Base-by-base conservation (phyloP, 2,888 invertebrate genomes). In the Microchrysa polita region DNA sequence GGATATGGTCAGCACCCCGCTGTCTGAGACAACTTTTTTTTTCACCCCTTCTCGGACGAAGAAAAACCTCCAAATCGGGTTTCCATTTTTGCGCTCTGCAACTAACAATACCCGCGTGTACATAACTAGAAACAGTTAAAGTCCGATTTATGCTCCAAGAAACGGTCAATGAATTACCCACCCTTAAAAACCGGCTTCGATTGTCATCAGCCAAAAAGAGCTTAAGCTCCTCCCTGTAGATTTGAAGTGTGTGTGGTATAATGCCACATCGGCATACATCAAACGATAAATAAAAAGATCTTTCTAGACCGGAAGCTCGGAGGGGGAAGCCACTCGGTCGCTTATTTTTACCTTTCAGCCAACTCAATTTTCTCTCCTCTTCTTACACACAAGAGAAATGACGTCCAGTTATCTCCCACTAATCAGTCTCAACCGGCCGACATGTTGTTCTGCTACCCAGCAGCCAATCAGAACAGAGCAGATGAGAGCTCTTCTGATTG, bases 41-140 rank as follows among this genome's bases (percentile, higher is more conserved):
- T 57, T 18, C n/a, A 12, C 23, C 57, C 23, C 12, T 22, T 16
- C 34, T 22, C 18, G 67, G n/a, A n/a, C n/a, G n/a, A n/a, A n/a
- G n/a, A 12, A 48, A 60, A 44, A 12, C 52, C n/a, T n/a, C 60
- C 65, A 52, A 23, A 44, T 65, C 23, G 10, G 65, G 65, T 44
- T 65, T 34, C 74, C 67, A 52, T 60, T 67, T 72, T 65, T 65
- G 65, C 65, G 44, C 27, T 44, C 44, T 48, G 44, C 42, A 16
- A 44, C 20, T 65, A 67, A 71, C 67, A 42, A 53, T 61, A 52
- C 23, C 55, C 52, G 44, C n/a, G n/a, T n/a, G n/a, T 27, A 40
- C 69, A 55, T 67, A 73, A 73, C 60, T 59, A 74, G 73, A 72
- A 67, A 65, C 75, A 75, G 73, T 75, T 75, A 74, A 71, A 73